Conservation (phyloP, 2,888 invertebrate species). For the Pharmacophagus antenor region DNA sequence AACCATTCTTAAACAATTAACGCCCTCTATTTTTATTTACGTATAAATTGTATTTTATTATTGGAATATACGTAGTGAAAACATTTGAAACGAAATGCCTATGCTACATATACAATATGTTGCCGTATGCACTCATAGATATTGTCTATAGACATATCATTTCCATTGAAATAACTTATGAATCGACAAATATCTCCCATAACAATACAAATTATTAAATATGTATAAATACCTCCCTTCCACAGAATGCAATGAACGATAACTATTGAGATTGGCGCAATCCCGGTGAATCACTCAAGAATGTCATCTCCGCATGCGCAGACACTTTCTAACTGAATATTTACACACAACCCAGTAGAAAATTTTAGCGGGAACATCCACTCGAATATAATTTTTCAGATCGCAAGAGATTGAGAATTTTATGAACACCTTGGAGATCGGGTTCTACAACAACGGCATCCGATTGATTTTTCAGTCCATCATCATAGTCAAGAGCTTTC, state of each 20-base stretch:
- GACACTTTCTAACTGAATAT: neutral
- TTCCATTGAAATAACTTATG: no score
- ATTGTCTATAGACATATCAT: no score
- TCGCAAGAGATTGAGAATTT: neutral
- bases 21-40: no score
- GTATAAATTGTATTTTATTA: no score
- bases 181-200: no score
- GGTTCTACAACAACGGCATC: neutral
- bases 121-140: no score
- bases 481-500: neutral
- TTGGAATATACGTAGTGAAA: no score
- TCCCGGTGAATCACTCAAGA: neutral
- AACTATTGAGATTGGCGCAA: neutral
- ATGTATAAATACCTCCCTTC: neutral
- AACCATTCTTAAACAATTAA: no score
- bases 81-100: no score
- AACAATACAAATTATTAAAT: no score
- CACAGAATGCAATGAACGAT: neutral
- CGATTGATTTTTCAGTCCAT: neutral
- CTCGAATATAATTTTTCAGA: neutral
- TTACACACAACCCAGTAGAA: conserved; percentile 2
- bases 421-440: neutral
- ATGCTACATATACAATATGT: no score
- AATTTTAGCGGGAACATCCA: neutral
- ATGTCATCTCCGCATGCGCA: conserved; percentile 1